Evolutionary conservation across 2,888 invertebrate genomes (phyloP).

Genomic region (Ptychoptera contaminata): DNA sequence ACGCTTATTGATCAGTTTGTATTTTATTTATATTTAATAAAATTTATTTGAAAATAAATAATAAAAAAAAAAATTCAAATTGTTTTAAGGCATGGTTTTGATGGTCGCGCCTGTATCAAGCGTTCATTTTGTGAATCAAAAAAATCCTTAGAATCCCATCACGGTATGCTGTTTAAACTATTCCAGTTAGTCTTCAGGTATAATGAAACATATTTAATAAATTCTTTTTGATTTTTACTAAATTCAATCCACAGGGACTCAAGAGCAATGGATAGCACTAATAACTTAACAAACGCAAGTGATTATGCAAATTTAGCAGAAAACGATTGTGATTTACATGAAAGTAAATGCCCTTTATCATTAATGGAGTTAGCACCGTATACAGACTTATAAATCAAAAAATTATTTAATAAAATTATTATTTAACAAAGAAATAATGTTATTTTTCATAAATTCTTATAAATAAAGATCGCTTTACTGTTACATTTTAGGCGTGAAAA

Average conservation of each 20-base stretch:
- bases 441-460: no score
- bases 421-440: no score
- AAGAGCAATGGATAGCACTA: no score
- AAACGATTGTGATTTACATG: constrained; percentile 32
- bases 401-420: no score
- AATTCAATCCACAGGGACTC: no score
- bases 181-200: constrained; percentile 42
- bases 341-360: constrained; percentile 37
- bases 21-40: no score
- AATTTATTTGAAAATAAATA: neutral
- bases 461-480: no score
- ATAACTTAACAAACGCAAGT: neutral
- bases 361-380: constrained; percentile 37
- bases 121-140: constrained; percentile 53
- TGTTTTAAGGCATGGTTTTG: constrained; percentile 47
- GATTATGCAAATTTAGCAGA: constrained; percentile 22
- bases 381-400: constrained; percentile 29
- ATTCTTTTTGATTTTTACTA: no score
- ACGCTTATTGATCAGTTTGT: constrained; percentile 39
- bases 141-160: constrained; percentile 16
- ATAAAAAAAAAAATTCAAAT: no score
- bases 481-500: no score
- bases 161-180: constrained; percentile 36
- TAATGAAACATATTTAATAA: neutral
- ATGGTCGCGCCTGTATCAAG: constrained; percentile 53